Conservation (phyloP, 2,888 invertebrate species). For the Oscheius sp. region DNA sequence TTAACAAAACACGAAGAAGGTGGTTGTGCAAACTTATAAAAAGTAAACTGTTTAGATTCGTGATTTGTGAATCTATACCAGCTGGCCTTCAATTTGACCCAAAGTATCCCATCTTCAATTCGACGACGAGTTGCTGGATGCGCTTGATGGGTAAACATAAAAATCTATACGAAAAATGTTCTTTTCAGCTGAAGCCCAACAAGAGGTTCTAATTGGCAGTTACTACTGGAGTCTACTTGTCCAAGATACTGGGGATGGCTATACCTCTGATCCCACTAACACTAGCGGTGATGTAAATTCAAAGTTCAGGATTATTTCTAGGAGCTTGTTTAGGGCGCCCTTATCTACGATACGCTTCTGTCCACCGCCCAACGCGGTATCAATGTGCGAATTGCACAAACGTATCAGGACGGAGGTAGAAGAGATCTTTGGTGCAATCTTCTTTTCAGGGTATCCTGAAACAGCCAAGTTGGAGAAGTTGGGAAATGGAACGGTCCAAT, state of each 20-base stretch:
- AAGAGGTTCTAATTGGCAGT: constrained; percentile 88
- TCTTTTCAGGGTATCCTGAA: constrained; percentile 47
- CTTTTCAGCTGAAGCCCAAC: constrained; percentile 79
- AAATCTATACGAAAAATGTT: background rate
- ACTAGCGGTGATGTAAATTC: constrained; percentile 34
- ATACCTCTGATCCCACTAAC: constrained; percentile 47
- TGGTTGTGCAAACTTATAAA: too few species aligned
- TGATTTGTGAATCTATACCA: constrained; percentile 56
- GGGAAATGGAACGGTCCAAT: constrained; percentile 56
- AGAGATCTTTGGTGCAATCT: background rate
- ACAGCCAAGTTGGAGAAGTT: constrained; percentile 48
- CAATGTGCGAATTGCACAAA: constrained; percentile 63
- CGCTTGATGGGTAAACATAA: constrained; percentile 49
- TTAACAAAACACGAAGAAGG: too few species aligned
- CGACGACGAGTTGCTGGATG: constrained; percentile 59
- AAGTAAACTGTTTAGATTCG: constrained; percentile 40
- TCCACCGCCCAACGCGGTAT: constrained; percentile 60
- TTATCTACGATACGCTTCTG: constrained; percentile 59
- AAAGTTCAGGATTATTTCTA: background rate
- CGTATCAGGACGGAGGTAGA: constrained; percentile 46
- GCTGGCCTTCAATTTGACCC: constrained; percentile 47
- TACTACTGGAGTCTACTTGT: constrained; percentile 92
- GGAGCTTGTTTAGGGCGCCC: constrained; percentile 51
- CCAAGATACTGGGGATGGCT: constrained; percentile 77
- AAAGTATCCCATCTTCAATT: constrained; percentile 46